Evolutionary conservation across 2,113 vertebrate species (phyloP).

Genomic region (Ammodytes marinus): DNA sequence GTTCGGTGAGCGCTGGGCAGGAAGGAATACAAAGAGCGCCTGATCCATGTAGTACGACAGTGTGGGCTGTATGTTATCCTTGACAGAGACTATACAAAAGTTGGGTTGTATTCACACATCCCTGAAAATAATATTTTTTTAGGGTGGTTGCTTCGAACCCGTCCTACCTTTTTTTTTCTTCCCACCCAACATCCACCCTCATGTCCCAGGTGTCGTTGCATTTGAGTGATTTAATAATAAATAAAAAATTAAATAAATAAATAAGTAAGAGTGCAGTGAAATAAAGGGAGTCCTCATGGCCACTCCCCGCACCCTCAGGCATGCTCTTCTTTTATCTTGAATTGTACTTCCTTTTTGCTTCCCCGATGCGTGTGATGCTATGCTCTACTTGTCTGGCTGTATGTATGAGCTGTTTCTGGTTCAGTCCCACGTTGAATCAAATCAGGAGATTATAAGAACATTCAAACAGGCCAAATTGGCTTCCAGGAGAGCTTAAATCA

Average conservation of each 20-base stretch:
- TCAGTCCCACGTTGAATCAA: constrained; percentile 76
- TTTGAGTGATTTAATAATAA: constrained; percentile 71
- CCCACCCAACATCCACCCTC: constrained; percentile 15
- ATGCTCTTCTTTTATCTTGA: constrained; percentile 65
- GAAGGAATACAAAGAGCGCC: constrained; percentile 44
- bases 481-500: constrained; percentile 84
- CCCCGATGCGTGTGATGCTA: constrained; percentile 70
- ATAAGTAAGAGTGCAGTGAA: constrained; percentile 27
- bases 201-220: constrained; percentile 67
- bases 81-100: constrained; percentile 42
- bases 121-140: constrained; percentile 32
- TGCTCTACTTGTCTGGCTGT: constrained; percentile 59
- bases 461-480: constrained; percentile 81
- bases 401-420: constrained; percentile 59
- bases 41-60: constrained; percentile 57
- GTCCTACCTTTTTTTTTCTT: not conserved
- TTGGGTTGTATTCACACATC: constrained; percentile 36
- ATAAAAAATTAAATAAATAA: constrained; percentile 55
- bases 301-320: constrained; percentile 71
- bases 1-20: constrained; percentile 57
- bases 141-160: constrained; percentile 12
- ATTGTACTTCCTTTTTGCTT: constrained; percentile 76
- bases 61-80: constrained; percentile 64
- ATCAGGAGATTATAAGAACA: constrained; percentile 81
- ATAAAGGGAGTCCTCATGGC: constrained; percentile 60